Percentiles rank a stretch among this genome's conserved stretches.
Conservation (phyloP, 2,888 invertebrate genomes). For the Calliopum simillimum region DNA sequence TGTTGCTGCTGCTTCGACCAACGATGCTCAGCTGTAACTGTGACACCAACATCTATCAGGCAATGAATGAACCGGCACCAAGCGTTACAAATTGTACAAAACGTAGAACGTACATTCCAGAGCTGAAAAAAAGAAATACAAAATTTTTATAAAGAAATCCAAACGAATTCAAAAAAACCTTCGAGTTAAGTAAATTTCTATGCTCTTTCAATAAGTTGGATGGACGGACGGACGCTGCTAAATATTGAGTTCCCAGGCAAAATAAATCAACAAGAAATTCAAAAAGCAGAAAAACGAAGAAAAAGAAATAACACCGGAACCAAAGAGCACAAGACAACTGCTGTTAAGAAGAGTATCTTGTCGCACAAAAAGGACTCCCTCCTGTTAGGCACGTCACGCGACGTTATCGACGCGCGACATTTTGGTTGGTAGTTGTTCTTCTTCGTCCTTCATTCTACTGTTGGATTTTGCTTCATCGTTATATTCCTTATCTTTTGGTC, state of each 20-base stretch:
- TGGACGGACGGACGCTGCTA: too few species aligned
- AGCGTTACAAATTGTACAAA: slow-evolving; percentile 36
- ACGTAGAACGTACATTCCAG: background rate
- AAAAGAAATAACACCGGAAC: background rate
- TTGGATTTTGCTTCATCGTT: background rate
- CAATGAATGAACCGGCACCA: slow-evolving; percentile 37
- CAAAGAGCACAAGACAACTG: slow-evolving; percentile 30
- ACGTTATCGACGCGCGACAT: slow-evolving; percentile 53
- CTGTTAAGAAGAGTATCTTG: slow-evolving; percentile 48
- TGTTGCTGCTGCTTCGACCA: background rate
- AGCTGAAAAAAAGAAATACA: background rate
- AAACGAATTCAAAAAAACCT: background rate
- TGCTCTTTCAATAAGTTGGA: too few species aligned
- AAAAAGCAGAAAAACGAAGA: background rate
- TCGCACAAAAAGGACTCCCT: slow-evolving; percentile 28
- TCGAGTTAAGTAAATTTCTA: too few species aligned
- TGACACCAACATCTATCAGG: slow-evolving; percentile 22
- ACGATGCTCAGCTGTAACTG: slow-evolving; percentile 26
- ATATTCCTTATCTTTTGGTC: background rate
- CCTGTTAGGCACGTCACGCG: slow-evolving; percentile 41
- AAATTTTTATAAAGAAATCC: slow-evolving; percentile 1
- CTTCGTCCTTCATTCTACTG: background rate
- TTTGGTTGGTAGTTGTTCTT: slow-evolving; percentile 51
- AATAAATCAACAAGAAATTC: background rate
- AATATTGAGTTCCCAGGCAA: too few species aligned